These are phyloP conservation scores for Mizuhopecten yessoensis DNA, from an alignment of 1,140 invertebrate species.

Conservation along the genomic window DNA sequence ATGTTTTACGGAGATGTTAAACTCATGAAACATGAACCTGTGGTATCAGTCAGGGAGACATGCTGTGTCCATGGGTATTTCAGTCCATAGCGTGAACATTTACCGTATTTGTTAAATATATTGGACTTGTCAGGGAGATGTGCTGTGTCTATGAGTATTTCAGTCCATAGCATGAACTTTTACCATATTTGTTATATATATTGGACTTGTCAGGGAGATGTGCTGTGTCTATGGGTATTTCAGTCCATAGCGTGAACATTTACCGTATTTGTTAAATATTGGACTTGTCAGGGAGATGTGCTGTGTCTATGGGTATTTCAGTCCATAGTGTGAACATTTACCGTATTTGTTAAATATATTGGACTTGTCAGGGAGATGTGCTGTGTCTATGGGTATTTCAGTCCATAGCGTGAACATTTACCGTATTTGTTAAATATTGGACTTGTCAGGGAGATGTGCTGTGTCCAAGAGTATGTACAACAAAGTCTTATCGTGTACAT, in stretches of 20 bases:
- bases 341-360: background rate
- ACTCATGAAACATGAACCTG: background rate
- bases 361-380: background rate
- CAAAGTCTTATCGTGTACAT: too few relatives aligned
- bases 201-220: background rate
- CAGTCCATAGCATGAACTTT: background rate
- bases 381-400: background rate
- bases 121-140: background rate
- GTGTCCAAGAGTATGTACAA: background rate
- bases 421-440: too few relatives aligned
- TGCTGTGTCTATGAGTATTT: background rate
- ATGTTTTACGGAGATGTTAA: background rate
- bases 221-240: background rate
- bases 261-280: background rate
- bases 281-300: background rate
- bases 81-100: background rate
- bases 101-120: background rate
- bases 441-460: background rate
- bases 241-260: background rate
- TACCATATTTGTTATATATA: too few relatives aligned
- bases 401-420: too few relatives aligned
- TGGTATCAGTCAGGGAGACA: constrained; percentile 5
- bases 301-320: background rate
- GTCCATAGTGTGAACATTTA: background rate
- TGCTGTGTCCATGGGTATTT: background rate